Evolutionary conservation across 1,140 invertebrate species (phyloP), one percentile per base, ranked within the genome.

Genomic region (Ephestia elutella): DNA sequence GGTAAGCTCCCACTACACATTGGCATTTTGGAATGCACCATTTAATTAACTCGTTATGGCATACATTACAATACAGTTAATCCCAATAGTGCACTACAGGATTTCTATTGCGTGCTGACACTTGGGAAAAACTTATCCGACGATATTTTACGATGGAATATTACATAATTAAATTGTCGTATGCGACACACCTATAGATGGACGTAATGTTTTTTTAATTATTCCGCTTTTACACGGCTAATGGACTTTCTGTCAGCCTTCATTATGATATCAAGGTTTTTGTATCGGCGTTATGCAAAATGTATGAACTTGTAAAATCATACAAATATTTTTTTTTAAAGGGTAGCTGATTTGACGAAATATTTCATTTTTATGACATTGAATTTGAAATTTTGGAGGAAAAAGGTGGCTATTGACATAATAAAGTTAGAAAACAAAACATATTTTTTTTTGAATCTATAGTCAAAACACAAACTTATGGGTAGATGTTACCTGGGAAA

Each of bases 151-250:
- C 25, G 3, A 10, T 44, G 15, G n/a, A 15, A 44, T 15, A 2
- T n/a, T 15, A 15, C 38, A 44, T 44, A 44, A 44, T 44, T 44
- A 44, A 44, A 44, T 44, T 44, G 38, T 44, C 13, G 38, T 44
- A 44, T 32, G 30, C 38, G n/a, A 5, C 38, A 15, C 38, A 44
- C 38, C 38, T 44, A 44, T n/a, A n/a, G n/a, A n/a, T n/a, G 5
- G 38, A 15, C 38, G 38, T 44, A 44, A 44, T 44, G 38, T 15
- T 44, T 44, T 44, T 15, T 44, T 15, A 44, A 44, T 44, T 44
- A 44, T 44, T 44, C 38, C 13, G 38, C 7, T 44, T 44, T 44
- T 15, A 44, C 10, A 2, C 38, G 38, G 10, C 38, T 44, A 44
- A 44, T 44, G 38, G 38, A 44, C 15, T 44, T 44, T 44, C 38